Conservation (phyloP, 2,888 invertebrate species). For the Stenchaetothrips biformis region DNA sequence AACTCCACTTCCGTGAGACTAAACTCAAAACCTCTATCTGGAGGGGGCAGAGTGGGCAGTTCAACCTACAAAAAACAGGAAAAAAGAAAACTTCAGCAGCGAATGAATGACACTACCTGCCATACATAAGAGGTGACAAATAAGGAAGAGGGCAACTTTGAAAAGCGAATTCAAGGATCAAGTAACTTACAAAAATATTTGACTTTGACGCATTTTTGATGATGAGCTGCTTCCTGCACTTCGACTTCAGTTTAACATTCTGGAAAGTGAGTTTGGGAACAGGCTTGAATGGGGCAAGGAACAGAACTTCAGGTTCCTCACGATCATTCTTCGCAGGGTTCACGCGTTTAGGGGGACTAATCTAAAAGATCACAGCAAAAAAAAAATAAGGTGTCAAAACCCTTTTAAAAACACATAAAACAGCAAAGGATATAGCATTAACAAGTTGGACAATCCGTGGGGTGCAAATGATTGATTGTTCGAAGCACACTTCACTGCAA, state of each 20-base stretch:
- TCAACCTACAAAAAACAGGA: neutral
- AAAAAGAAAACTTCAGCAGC: neutral
- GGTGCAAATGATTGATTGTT: neutral
- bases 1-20: slow-evolving; percentile 49
- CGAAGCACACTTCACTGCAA: neutral
- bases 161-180: neutral
- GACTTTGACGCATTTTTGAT: neutral
- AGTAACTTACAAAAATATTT: neutral
- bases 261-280: slow-evolving; percentile 65
- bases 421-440: no score
- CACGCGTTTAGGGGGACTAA: slow-evolving; percentile 42
- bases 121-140: neutral
- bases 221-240: slow-evolving; percentile 51
- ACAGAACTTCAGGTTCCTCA: slow-evolving; percentile 52
- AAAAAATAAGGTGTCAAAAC: neutral
- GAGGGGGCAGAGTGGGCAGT: neutral
- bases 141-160: neutral
- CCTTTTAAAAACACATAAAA: no score
- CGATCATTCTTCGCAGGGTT: slow-evolving; percentile 40
- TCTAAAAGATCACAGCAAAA: neutral
- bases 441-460: no score
- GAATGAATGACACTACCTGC: neutral
- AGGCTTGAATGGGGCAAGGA: slow-evolving; percentile 62
- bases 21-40: neutral
- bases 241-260: slow-evolving; percentile 56